phyloP scores from a whole-genome alignment of 1,140 invertebrate species.

The Stratiolaelaps scimitus region DNA sequence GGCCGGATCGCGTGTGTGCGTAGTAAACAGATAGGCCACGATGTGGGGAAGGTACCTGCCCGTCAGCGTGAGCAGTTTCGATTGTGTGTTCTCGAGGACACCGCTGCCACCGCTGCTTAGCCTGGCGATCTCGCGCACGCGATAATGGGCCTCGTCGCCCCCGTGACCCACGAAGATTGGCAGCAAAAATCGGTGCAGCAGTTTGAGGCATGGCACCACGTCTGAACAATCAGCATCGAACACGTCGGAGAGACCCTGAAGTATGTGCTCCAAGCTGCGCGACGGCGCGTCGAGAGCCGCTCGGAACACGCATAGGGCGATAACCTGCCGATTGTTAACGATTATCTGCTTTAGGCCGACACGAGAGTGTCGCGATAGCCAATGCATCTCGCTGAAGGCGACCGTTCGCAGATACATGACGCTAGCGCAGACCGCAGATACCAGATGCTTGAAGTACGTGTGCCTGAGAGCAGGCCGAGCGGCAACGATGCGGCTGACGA shows the following conservation, averaged over 20 bases:
- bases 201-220: not conserved
- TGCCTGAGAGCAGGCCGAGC: not conserved
- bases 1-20: not conserved
- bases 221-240: slow-evolving; percentile 7
- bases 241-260: slow-evolving; percentile 5
- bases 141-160: not conserved
- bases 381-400: slow-evolving; percentile 10
- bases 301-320: slow-evolving; percentile 15
- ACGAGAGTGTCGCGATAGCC: not conserved
- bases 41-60: slow-evolving; percentile 11
- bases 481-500: slow-evolving; percentile 10
- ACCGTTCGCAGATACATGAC: slow-evolving; percentile 14
- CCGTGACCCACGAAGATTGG: slow-evolving; percentile 2
- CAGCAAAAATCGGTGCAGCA: slow-evolving; percentile 2
- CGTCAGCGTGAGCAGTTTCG: not conserved
- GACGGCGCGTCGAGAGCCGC: not conserved
- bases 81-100: not conserved
- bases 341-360: not conserved
- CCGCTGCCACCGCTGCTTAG: not conserved
- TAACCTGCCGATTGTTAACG: not conserved
- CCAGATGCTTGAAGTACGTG: slow-evolving; percentile 13
- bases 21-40: slow-evolving; percentile 14
- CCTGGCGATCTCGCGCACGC: slow-evolving; percentile 11
- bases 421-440: not conserved
- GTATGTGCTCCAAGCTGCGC: not conserved